Base-by-base conservation (phyloP, 2,888 invertebrate genomes). In the Aphodius granarius region DNA sequence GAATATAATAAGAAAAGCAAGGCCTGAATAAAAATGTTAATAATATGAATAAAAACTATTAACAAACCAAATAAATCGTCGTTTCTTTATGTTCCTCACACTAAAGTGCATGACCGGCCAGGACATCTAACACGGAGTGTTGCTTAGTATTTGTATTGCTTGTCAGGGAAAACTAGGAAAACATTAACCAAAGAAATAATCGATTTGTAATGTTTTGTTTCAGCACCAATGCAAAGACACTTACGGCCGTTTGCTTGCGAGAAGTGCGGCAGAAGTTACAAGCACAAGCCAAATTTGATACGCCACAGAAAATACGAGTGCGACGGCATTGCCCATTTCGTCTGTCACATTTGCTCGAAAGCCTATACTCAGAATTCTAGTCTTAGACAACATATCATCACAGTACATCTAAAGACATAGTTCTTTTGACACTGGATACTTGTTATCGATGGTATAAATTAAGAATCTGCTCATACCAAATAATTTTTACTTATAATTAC, bases 281-380 rank as follows among this genome's bases (percentile, higher is more conserved):
- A 81, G 73, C 80, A 81, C 73, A 83, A 82, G 76, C 82, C 83
- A n/a, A 86, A 85, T 73, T 80, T 88, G 70, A 83, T 83, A 64
- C 83, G 86, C 1, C 87, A 88, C 78, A 81, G 83, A 73, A 84
- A 85, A 72, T 86, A 86, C 75, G 87, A 86, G 79, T 86, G 86
- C 77, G 87, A 87, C 16, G 85, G 86, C 73, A 79, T 81, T 6
- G 85, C 87, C 15, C 84, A 84, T 75, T 84, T 87, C 79, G 66
- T 76, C 23, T 88, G 88, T 78, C 79, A 78, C 5, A 80, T 83
- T 75, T 88, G 88, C 79, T 75, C 78, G 22, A 85, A 83, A 73
- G 79, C 80, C 19, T 86, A 86, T 77, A 85, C 84, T 17, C 86
- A 85, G 73, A 82, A 83, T 71, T 77, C 76, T 22, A 78, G 77